Conservation (phyloP, 2,797 vertebrate species). For the Lepidocolaptes lacrymiger region DNA sequence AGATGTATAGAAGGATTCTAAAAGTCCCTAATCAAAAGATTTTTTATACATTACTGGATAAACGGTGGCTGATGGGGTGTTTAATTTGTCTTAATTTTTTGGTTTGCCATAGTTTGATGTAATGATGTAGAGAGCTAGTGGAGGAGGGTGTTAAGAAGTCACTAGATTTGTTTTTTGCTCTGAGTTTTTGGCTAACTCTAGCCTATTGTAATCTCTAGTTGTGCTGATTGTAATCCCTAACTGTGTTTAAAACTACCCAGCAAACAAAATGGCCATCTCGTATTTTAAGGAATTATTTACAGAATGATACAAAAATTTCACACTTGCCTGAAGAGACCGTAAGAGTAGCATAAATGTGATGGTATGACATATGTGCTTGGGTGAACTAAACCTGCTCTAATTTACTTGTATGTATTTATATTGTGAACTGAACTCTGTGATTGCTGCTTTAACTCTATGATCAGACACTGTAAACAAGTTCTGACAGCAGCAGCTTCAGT, state of each 20-base stretch:
- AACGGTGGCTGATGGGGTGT: fast-evolving
- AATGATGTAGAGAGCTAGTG: neutral
- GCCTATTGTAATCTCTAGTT: neutral
- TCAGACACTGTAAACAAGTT: neutral
- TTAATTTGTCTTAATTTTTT: neutral
- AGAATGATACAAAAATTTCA: neutral
- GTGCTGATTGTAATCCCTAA: neutral
- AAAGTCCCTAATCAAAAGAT: neutral
- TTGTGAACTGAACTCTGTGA: neutral
- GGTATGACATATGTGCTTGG: neutral
- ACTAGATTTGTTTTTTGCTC: neutral
- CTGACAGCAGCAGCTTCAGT: neutral
- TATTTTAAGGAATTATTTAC: neutral
- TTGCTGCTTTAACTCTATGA: neutral
- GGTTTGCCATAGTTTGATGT: neutral
- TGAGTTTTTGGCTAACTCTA: neutral
- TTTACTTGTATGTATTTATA: neutral
- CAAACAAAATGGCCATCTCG: neutral
- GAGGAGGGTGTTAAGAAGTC: neutral
- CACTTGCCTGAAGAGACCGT: neutral
- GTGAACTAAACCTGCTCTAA: neutral
- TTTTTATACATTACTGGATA: neutral
- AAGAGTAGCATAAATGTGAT: neutral
- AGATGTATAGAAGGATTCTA: neutral
- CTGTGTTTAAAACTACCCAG: neutral